Base-by-base conservation (phyloP, 2,888 invertebrate species). In the Balanococcus diminutus region DNA sequence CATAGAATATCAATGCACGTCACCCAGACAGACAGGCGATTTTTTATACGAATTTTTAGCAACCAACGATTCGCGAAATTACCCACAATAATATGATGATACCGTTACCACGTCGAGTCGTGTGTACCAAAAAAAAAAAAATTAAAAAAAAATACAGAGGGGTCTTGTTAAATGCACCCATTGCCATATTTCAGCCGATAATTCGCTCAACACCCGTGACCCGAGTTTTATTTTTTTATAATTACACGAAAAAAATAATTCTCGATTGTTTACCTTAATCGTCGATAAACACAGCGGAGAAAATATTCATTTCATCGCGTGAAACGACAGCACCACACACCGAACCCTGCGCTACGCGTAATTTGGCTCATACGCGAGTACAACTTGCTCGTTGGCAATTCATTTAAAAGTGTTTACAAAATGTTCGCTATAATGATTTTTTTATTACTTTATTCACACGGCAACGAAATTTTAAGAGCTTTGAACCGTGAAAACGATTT, bases 371-470 rank as follows among this genome's bases (percentile, higher is more conserved):
- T 56, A 22, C 19, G 19, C n/a, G 19, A 3, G 61, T 61, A 61
- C 56, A n/a, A 46, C 16, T 16, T n/a, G 46, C 46, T 46, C n/a
- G 46, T 61, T 61, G 22, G 22, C 56, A 61, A 25, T 61, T 61
- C 61, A 25, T 61, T 61, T 46, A 14, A 46, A 61, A 61, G 61
- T 61, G 25, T 25, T 61, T 61, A 25, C 25, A 25, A 61, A 61
- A 61, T 61, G 61, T 61, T 61, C 22, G 9, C 61, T 25, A 11
- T 25, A 25, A 61, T 61, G 61, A 61, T 61, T 61, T 61, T 61
- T 61, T 61, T 61, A 61, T 61, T 61, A 61, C 61, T 61, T 61
- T 61, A 61, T 61, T 61, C 61, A 61, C 61, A 61, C 61, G 61
- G 61, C 61, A 61, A 61, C 22, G 61, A 61, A 61, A 61, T 61